Percentiles rank a stretch among this genome's conserved stretches.
Evolutionary conservation across 2,113 vertebrate species (phyloP).

Genomic region (Campylorhamphus procurvoides): DNA sequence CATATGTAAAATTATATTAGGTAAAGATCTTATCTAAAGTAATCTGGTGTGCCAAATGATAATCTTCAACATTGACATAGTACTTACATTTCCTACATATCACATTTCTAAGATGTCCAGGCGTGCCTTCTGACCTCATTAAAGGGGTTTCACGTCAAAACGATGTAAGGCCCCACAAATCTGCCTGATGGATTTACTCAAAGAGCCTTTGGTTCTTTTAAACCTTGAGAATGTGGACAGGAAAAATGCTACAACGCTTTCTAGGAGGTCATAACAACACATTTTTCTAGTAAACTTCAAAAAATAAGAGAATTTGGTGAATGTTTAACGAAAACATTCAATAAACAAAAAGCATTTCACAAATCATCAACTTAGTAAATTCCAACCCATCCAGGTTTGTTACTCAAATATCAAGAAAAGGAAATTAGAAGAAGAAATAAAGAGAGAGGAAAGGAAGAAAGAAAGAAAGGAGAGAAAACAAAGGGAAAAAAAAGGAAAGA

Average conservation of each 20-base stretch:
- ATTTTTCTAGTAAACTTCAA: neutral
- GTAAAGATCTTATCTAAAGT: neutral
- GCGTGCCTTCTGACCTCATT: neutral
- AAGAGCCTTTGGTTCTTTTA: neutral
- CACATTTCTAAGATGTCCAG: neutral
- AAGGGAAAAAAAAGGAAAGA: neutral
- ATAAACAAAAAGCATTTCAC: neutral
- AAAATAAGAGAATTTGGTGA: neutral
- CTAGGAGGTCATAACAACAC: neutral
- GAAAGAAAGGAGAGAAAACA: too few relatives aligned
- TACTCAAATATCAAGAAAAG: neutral
- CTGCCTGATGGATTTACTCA: neutral
- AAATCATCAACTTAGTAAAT: neutral
- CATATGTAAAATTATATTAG: neutral
- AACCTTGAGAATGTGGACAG: neutral
- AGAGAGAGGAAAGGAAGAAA: neutral
- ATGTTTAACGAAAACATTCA: neutral
- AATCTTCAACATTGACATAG: neutral
- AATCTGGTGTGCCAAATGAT: neutral
- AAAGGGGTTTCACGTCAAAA: neutral
- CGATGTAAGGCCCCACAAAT: neutral
- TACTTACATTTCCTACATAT: neutral
- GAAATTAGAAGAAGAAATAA: neutral
- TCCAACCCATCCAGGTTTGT: neutral
- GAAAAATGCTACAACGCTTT: neutral